Percentiles rank a stretch among this genome's conserved stretches.
phyloP scores from a whole-genome alignment of 2,113 vertebrate species.

The Dromiciops gliroides region DNA sequence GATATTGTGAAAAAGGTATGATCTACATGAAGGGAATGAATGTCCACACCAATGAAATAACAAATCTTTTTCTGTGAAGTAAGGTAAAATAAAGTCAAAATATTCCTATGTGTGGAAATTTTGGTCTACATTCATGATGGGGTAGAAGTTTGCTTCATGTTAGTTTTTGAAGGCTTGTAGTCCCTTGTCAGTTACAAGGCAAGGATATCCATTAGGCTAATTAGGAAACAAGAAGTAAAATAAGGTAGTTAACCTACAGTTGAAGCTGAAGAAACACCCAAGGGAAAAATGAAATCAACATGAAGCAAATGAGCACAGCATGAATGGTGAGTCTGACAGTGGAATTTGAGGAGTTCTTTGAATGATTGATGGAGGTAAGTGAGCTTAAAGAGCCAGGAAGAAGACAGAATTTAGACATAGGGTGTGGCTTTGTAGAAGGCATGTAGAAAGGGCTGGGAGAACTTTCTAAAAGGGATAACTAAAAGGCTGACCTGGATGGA shows the following conservation, averaged over 20 bases:
- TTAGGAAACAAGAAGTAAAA: background rate
- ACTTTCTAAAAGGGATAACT: background rate
- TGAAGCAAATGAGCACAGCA: conserved; percentile 9
- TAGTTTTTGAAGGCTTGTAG: background rate
- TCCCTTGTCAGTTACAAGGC: conserved; percentile 3
- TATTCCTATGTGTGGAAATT: background rate
- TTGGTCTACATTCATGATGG: background rate
- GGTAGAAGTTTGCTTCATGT: background rate
- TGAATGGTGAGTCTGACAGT: background rate
- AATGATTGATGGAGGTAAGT: conserved; percentile 45
- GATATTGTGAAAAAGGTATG: background rate
- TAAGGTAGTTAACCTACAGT: background rate
- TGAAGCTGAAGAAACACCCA: background rate
- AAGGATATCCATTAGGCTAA: background rate
- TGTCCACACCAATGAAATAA: background rate
- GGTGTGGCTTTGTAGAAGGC: background rate
- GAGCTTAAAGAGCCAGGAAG: conserved; percentile 30
- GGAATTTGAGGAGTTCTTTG: conserved; percentile 21
- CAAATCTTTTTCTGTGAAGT: background rate
- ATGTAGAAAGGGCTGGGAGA: background rate
- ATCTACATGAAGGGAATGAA: background rate
- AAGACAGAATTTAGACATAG: background rate
- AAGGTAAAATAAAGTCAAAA: background rate
- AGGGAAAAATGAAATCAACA: conserved; percentile 15
- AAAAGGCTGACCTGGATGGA: background rate